phyloP scores from a whole-genome alignment of 1,140 invertebrate species.

The Saccostrea cuccullata region DNA sequence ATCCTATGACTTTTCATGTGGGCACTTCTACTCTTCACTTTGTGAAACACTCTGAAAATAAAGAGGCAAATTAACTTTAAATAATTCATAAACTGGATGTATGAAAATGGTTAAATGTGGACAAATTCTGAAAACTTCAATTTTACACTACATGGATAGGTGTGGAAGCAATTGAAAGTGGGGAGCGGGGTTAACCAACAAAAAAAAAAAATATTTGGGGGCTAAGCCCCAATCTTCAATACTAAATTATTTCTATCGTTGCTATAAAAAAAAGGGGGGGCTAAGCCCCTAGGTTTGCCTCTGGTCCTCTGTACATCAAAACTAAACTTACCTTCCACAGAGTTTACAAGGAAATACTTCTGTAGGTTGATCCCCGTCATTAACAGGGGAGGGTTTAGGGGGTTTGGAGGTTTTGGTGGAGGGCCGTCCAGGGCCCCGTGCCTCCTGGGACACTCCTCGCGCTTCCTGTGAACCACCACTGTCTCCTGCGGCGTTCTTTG shows the following conservation, averaged over 20 bases:
- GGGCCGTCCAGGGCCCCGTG: conserved; percentile 49
- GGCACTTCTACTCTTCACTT: conserved; percentile 98
- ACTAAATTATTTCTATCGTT: no score
- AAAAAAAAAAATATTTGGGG: no score
- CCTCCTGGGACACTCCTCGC: conserved; percentile 39
- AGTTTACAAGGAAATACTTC: conserved; percentile 93
- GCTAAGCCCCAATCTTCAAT: no score
- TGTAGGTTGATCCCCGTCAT: conserved; percentile 76
- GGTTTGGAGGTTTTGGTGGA: conserved; percentile 55
- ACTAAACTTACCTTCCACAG: conserved; percentile 94
- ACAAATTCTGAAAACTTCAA: no score
- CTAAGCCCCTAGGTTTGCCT: no score
- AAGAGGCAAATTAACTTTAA: neutral
- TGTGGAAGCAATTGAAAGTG: no score
- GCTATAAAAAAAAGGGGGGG: no score
- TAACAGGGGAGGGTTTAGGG: conserved; percentile 80
- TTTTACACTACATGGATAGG: no score
- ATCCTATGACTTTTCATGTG: conserved; percentile 95
- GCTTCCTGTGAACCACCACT: neutral
- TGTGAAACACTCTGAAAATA: conserved; percentile 93
- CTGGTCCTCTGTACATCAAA: conserved; percentile 1
- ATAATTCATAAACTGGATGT: no score
- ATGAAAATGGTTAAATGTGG: no score
- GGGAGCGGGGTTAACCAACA: no score
- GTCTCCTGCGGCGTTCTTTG: conserved; percentile 17